A percentile compares a stretch with the other conserved stretches of the same genome.
Evolutionary conservation across 1,140 invertebrate species (phyloP).

Genomic region (Papilio glaucus): DNA sequence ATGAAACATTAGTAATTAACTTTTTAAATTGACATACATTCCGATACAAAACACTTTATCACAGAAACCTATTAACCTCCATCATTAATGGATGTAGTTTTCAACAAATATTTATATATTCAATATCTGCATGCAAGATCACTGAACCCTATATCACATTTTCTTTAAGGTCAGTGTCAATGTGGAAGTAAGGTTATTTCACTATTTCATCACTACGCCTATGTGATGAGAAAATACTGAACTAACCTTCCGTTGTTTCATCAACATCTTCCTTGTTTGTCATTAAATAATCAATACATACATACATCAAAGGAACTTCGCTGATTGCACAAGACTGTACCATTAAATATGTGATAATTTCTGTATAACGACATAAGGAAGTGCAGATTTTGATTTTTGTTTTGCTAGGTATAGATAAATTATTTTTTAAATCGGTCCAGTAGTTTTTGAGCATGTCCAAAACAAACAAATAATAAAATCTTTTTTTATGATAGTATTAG

Average conservation of each 20-base stretch:
- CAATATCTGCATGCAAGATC: conserved; percentile 15
- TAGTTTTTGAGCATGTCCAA: too few species aligned
- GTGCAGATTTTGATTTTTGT: too few species aligned
- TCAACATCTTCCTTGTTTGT: background rate
- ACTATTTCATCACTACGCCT: conserved; percentile 14
- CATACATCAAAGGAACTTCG: too few species aligned
- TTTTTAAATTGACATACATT: background rate
- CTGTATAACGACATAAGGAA: too few species aligned
- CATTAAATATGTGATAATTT: too few species aligned
- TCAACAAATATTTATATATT: conserved; percentile 27
- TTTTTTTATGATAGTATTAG: too few species aligned
- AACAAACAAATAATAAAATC: too few species aligned
- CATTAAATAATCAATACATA: background rate
- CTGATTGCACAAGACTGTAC: too few species aligned
- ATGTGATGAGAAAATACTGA: background rate
- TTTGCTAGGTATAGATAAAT: too few species aligned
- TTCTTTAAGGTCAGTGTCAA: background rate
- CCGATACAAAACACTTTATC: background rate
- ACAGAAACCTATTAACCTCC: conserved; percentile 2
- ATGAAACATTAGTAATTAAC: background rate
- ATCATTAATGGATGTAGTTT: background rate
- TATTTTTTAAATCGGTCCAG: too few species aligned
- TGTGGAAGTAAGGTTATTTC: conserved; percentile 13
- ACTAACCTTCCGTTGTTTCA: background rate
- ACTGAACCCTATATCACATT: conserved; percentile 15